phyloP scores from a whole-genome alignment of 2,888 invertebrate species.

The Ophion ventricosus region DNA sequence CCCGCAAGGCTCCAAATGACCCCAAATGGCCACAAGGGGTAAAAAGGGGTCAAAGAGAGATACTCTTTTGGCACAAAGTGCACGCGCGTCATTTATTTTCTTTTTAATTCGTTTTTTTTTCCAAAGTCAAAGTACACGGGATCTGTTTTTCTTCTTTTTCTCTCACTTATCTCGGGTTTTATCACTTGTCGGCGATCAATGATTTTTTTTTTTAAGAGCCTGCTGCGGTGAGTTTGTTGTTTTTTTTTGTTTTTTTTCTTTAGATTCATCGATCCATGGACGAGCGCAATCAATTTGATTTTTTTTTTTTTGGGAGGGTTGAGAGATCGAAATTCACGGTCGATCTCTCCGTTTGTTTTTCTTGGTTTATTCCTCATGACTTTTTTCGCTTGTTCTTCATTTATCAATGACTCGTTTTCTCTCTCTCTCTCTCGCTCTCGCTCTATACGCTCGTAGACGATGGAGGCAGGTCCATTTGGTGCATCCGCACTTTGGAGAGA shows the following conservation, averaged over 20 bases:
- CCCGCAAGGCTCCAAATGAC: not conserved
- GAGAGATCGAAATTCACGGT: not conserved
- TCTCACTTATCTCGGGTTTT: constrained; percentile 8
- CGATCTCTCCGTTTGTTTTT: not conserved
- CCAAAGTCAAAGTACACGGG: not conserved
- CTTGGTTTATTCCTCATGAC: not conserved
- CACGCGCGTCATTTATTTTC: not conserved
- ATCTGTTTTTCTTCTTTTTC: not conserved
- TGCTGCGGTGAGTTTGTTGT: not conserved
- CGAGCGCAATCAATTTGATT: constrained; percentile 1
- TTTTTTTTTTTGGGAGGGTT: not conserved
- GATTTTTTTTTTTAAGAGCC: not conserved
- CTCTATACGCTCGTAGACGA: constrained; percentile 5
- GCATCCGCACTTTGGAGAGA: not conserved
- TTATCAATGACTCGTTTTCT: not conserved
- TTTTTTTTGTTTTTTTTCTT: not conserved
- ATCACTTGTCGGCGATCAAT: not conserved
- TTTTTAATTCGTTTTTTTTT: not conserved
- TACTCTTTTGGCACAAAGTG: constrained; percentile 48
- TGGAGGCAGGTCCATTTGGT: constrained; percentile 2
- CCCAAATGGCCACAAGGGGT: not conserved
- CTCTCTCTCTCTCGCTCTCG: too few species aligned
- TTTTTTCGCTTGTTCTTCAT: not conserved
- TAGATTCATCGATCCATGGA: not conserved
- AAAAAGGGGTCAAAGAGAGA: not conserved